Evolutionary conservation across 2,888 invertebrate genomes (phyloP), one percentile per base, ranked within the genome.

Genomic region (Acholoe squamosa): DNA sequence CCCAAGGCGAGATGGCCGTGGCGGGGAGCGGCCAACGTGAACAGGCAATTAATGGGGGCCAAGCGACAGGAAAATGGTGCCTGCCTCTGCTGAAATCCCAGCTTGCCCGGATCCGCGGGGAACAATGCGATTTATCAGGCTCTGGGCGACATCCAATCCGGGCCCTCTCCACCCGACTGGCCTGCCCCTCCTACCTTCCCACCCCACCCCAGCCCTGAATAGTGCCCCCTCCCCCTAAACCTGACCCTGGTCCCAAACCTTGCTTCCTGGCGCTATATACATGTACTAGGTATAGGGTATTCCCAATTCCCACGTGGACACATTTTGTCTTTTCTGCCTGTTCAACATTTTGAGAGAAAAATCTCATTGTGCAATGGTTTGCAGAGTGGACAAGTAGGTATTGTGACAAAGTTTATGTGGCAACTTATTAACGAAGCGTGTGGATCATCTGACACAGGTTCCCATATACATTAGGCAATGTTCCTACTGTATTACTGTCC

Each of bases 41-140:
- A 86, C 86, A 86, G 86, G 86, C 86, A 86, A 86, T 86, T 86
- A 86, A 86, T 86, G 86, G 54, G 19, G 54, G 56, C 86, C 25
- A 86, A 56, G 54, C 86, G 86, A 86, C 86, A 86, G 86, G 54
- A 86, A 86, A 86, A 86, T 86, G 56, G 86, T 28, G 86, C 28
- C 56, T 28, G 84, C 86, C 86, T 28, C 86, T 54, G 56, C 54
- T 56, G 54, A 86, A 86, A 43, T 80, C 80, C 80, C 80, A 43
- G 80, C 80, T 43, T 43, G 34, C 33, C 80, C 33, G 43, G 80
- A 80, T 80, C 80, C 80, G 33, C n/a, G 16, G 80, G 80, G 80
- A 80, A 80, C 80, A 80, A 80, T 80, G 80, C 80, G 33, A 80
- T 80, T 80, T 80, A 80, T 80, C 80, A 34, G 80, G 80, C 80